Evolutionary conservation across 2,888 invertebrate species (phyloP), one percentile per base, ranked within the genome.

Genomic region (Ypsolopha scabrella): DNA sequence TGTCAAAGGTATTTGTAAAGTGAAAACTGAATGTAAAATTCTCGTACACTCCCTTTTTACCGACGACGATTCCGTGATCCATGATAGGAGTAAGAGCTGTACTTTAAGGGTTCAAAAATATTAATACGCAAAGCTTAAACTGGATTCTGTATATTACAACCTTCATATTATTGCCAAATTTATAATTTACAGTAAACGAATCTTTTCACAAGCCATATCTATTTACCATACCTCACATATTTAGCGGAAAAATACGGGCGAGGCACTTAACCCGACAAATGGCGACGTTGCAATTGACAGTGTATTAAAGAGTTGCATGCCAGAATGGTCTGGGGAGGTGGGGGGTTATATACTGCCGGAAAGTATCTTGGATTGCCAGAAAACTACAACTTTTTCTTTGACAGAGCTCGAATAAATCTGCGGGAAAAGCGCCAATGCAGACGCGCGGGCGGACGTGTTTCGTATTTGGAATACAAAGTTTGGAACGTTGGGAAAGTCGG

Each of bases 221-320:
- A 24, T 24, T 24, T 24, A 24, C 24, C 24, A 24, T 24, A 24
- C 4, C 24, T 24, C 68, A 60, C 68, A 68, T 78, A 76, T 72
- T 68, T 71, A 64, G 48, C 60, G 56, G 57, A 70, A 74, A 76
- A 74, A 74, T 76, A 77, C 68, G 64, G 61, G 57, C 57, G 55
- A 60, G 72, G 78, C 72, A 83, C 79, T 85, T 80, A 82, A 80
- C 74, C 67, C 70, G 80, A 86, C 80, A 83, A 85, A 86, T 82
- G 74, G 85, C 75, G 67, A 68, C 74, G 72, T 74, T 86, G 85
- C 80, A 79, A 81, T 82, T 83, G 85, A 85, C 85, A 82, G 79
- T 77, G 77, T 81, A 82, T 81, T 82, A 80, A 83, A 80, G 79
- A 80, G 77, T 68, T 72, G 73, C 74, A 80, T 82, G 82, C 82